Evolutionary conservation across 1,140 invertebrate genomes (phyloP), one percentile per base, ranked within the genome.

Genomic region (Steinernema feltiae): DNA sequence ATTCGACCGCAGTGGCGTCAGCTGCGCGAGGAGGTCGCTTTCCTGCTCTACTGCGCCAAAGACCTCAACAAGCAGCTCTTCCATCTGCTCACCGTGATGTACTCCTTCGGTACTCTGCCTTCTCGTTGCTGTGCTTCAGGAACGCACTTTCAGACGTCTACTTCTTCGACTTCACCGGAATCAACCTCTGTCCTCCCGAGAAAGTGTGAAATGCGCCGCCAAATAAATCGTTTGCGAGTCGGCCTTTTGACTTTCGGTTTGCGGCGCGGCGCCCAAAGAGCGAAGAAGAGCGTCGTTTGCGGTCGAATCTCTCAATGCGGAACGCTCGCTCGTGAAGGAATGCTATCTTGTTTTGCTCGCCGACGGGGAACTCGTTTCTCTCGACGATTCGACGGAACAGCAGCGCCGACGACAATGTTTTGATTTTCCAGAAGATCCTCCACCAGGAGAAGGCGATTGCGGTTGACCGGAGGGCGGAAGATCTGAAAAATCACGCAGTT

Each of bases 11-110:
- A 27, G 7, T 63, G 53, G 53, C 15, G 24, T 7, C 7, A 27
- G 53, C 12, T 63, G 7, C 12, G 24, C 12, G 53, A 63, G 3
- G 53, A 63, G 24, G 24, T 63, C 12, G 15, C 53, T 3, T 63
- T 63, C 53, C 24, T 3, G 7, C 24, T 63, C 53, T 63, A n/a
- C n/a, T 27, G 15, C 24, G 15, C 53, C 24, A 15, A 15, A 27
- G 53, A 63, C 53, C 24, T 63, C 53, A 7, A 27, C 7, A 27
- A 3, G 15, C 53, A 63, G 53, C 7, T 63, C 7, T 3, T 12
- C 12, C 53, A n/a, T 63, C 53, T 63, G 7, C 12, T 63, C 53
- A 63, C 24, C 53, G 53, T n/a, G 53, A 63, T 63, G 53, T 63
- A 63, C 24, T 63, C 53, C 24, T 63, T 15, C 53, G 53, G 53